These are phyloP conservation scores for Myocastor coypus DNA, from an alignment of 2,113 vertebrate genomes.

Conservation along the genomic window DNA sequence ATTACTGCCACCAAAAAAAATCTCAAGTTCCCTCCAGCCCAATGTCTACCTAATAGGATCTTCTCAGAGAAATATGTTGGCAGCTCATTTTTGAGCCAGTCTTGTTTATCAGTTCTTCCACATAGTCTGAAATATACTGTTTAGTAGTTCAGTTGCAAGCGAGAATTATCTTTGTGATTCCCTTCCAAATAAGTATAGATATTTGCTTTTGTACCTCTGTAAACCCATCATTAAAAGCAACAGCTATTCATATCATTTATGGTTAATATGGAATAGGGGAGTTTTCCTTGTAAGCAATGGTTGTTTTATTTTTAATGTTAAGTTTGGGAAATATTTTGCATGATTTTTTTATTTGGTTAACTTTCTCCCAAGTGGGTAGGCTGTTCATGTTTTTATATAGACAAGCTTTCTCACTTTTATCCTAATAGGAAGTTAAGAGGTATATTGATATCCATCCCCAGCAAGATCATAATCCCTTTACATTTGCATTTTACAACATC, in stretches of 20 bases:
- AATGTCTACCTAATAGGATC: constrained; percentile 57
- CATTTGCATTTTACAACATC: not conserved
- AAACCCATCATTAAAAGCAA: constrained; percentile 3
- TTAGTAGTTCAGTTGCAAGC: not conserved
- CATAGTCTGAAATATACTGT: constrained; percentile 30
- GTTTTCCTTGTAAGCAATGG: not conserved
- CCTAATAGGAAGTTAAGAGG: not conserved
- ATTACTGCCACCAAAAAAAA: constrained; percentile 63
- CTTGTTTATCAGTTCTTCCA: constrained; percentile 52
- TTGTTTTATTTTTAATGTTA: not conserved
- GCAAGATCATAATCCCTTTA: not conserved
- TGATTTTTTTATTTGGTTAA: not conserved
- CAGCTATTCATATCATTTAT: not conserved
- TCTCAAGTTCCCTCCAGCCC: constrained; percentile 57
- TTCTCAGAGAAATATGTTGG: constrained; percentile 47
- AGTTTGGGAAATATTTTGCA: not conserved
- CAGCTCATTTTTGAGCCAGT: not conserved
- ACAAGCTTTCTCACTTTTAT: not conserved
- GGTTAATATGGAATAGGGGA: not conserved
- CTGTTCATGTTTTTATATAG: not conserved
- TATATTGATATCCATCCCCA: not conserved
- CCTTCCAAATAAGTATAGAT: not conserved
- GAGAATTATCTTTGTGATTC: not conserved
- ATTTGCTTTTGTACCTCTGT: not conserved
- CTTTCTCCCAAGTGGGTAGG: not conserved